Evolutionary conservation across 1,140 invertebrate species (phyloP), one percentile per base, ranked within the genome.

Genomic region (Drosophila athabasca): DNA sequence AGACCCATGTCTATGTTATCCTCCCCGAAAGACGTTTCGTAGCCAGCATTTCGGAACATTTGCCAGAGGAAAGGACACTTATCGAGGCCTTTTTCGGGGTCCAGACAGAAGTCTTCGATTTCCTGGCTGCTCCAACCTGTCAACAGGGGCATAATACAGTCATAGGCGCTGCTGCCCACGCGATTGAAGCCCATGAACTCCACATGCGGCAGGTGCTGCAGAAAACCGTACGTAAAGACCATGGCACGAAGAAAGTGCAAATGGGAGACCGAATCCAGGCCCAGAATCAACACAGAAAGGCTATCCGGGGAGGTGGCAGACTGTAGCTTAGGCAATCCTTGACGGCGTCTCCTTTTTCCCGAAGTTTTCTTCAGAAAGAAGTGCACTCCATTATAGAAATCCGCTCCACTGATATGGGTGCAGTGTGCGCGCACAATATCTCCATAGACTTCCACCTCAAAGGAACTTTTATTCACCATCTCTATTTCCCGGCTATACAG

Each of bases 1-100:
- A 95, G 94, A 5, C 94, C 94, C 46, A 96, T 94, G n/a, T 92
- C 91, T 0, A 94, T 93, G 13, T 93, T 92, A 83, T 98, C 97
- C 92, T 98, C 96, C 0, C 93, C 95, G 58, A 95, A 95, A 0
- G 94, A 94, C 0, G 97, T 97, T 1, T 94, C 92, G 79, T 95
- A 97, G 1, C 95, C 95, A 2, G 93, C 92, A 15, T 94, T 90
- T 52, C 93, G 93, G 73, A 94, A 97, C 59, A 94, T 92, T 54
- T 96, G 94, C 96, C 96, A 97, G 7, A 97, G 92, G 66, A 97
- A 95, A 0, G 95, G 94, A 79, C 96, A 97, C 41, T 92, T 72
- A 77, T 94, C 93, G 55, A 94, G 76, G 5, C 31, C 31, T 3
- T 83, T 89, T 5, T 19, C 8, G 29, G 90, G 91, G 0, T 89